Evolutionary conservation across 35 echinoderm and acorn worm species (phyloP).

Genomic region (Apostichopus parvimensis): DNA sequence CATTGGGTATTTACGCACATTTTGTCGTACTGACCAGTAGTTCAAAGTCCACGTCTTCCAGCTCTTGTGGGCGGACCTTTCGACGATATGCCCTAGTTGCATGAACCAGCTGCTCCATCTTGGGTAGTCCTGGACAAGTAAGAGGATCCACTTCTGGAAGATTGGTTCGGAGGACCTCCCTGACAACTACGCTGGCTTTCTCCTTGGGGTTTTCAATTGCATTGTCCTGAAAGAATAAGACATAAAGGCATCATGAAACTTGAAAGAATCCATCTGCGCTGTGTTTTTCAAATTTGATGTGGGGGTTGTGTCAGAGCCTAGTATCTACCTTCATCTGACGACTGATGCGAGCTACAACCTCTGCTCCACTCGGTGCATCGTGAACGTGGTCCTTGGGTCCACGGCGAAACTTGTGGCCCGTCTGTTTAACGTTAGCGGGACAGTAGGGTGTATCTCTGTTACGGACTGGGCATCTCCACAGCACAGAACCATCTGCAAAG

Average conservation of each 20-base stretch:
- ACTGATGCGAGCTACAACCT: background rate
- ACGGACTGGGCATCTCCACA: slow-evolving; percentile 20
- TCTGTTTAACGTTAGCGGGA: background rate
- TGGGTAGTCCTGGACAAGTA: background rate
- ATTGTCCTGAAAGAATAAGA: background rate
- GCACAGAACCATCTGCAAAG: background rate
- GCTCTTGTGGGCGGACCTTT: background rate
- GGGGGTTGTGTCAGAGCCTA: background rate
- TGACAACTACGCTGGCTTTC: slow-evolving; percentile 1
- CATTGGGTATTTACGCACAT: too few species aligned
- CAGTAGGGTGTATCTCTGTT: background rate
- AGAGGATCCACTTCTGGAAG: background rate
- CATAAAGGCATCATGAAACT: background rate
- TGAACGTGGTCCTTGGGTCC: slow-evolving; percentile 1
- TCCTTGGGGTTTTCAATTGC: background rate
- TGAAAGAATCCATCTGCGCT: background rate
- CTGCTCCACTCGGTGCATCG: slow-evolving; percentile 3
- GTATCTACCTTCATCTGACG: background rate
- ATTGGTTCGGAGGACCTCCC: background rate
- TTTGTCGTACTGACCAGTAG: background rate
- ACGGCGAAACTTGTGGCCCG: background rate
- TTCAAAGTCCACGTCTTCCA: slow-evolving; percentile 10
- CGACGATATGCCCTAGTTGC: background rate
- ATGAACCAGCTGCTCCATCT: background rate
- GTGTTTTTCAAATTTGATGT: too few species aligned